These are phyloP conservation scores for Myotis vivesi DNA, from an alignment of 2,797 vertebrate species.

Conservation along the genomic window DNA sequence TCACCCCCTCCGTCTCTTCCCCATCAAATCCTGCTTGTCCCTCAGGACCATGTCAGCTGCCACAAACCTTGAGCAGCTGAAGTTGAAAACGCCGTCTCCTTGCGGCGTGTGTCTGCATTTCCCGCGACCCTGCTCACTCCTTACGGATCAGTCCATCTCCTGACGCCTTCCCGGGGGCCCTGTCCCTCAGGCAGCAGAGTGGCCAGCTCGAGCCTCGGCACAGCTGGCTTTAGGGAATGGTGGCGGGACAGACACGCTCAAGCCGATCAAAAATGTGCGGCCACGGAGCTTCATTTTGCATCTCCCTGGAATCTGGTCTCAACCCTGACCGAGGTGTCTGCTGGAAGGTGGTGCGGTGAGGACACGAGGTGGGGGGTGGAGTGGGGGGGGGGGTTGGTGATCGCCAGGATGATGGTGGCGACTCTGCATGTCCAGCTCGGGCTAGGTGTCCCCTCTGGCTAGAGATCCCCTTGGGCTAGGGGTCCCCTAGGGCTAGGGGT, in stretches of 20 bases:
- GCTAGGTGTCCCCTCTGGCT: too few species aligned
- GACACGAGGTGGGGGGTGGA: too few species aligned
- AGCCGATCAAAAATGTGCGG: neutral
- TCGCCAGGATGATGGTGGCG: rapidly evolving
- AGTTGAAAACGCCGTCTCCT: neutral
- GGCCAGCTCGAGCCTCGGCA: too few species aligned
- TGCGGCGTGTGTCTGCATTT: rapidly evolving
- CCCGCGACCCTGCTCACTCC: neutral
- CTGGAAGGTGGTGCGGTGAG: neutral
- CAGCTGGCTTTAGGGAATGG: neutral
- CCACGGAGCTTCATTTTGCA: neutral
- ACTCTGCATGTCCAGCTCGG: rapidly evolving
- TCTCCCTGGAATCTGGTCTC: neutral
- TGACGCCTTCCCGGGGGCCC: neutral
- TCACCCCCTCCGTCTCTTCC: too few species aligned
- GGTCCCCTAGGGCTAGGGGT: too few species aligned
- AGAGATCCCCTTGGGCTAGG: too few species aligned
- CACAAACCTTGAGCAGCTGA: too few species aligned
- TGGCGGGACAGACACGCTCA: neutral
- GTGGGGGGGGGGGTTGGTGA: neutral
- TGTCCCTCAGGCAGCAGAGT: neutral
- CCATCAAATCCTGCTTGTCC: neutral
- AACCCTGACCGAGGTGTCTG: neutral
- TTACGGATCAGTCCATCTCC: neutral
- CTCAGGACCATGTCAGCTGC: neutral